Percentiles rank a stretch among this genome's conserved stretches.
These are phyloP conservation scores for Neomorphus geoffroyi DNA, from an alignment of 2,797 vertebrate genomes.

Conservation along the genomic window DNA sequence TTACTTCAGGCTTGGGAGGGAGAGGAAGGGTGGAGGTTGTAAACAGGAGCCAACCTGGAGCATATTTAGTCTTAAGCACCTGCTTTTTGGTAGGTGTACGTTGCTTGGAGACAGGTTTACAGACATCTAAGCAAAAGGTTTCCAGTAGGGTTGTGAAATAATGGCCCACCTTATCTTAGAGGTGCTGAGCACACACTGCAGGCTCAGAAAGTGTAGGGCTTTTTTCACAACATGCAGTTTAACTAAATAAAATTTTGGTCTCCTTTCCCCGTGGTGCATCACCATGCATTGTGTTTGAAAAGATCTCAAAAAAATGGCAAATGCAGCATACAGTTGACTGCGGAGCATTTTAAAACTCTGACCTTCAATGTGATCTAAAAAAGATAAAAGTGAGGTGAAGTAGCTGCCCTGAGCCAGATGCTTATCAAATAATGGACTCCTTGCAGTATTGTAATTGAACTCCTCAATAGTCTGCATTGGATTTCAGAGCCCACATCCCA, in stretches of 20 bases:
- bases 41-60: neutral
- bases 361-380: neutral
- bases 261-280: neutral
- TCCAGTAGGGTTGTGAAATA: neutral
- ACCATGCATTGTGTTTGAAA: fast-evolving
- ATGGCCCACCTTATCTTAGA: neutral
- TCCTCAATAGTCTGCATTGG: neutral
- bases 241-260: neutral
- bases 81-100: neutral
- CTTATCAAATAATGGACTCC: neutral
- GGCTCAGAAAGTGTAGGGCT: neutral
- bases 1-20: neutral
- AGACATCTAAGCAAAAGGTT: neutral
- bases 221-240: neutral
- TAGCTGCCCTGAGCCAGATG: neutral
- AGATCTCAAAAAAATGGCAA: neutral
- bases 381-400: neutral
- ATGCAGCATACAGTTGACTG: neutral
- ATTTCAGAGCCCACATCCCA: neutral
- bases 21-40: neutral
- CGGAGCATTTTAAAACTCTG: neutral
- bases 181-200: neutral
- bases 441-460: neutral
- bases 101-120: neutral
- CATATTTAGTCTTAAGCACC: neutral